Evolutionary conservation across 2,888 invertebrate genomes (phyloP).

Genomic region (Caenorhabditis macrosperma): DNA sequence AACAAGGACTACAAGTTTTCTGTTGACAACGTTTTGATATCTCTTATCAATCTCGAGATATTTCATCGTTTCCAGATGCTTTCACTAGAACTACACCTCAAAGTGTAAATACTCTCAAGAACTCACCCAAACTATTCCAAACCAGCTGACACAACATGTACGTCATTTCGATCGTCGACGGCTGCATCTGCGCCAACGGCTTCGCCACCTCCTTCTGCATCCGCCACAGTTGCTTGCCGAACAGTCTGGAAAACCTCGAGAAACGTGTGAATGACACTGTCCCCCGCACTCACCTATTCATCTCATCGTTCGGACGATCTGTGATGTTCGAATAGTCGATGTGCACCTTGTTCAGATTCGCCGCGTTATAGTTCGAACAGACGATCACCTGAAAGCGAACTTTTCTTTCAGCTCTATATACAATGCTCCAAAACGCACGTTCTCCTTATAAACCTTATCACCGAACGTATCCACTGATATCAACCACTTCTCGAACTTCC

Average conservation of each 20-base stretch:
- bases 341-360: conserved; percentile 31
- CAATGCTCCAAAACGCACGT: conserved; percentile 10
- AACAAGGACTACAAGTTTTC: too few species aligned
- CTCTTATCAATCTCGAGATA: too few species aligned
- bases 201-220: conserved; percentile 51
- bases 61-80: too few species aligned
- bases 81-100: too few species aligned
- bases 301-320: conserved; percentile 41
- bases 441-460: conserved; percentile 42
- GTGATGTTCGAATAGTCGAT: conserved; percentile 54
- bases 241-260: conserved; percentile 30
- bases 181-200: conserved; percentile 41
- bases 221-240: conserved; percentile 30
- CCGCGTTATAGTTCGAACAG: conserved; percentile 53
- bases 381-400: conserved; percentile 25
- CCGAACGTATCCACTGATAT: conserved; percentile 57
- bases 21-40: too few species aligned
- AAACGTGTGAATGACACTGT: not conserved
- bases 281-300: conserved; percentile 42
- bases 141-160: conserved; percentile 56
- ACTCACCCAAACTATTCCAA: conserved; percentile 50
- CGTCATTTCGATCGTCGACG: conserved; percentile 54
- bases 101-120: too few species aligned
- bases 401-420: not conserved
- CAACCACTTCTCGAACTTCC: conserved; percentile 55